Base-by-base conservation (phyloP, 2,888 invertebrate genomes). In the Leptopilina drosophilae region DNA sequence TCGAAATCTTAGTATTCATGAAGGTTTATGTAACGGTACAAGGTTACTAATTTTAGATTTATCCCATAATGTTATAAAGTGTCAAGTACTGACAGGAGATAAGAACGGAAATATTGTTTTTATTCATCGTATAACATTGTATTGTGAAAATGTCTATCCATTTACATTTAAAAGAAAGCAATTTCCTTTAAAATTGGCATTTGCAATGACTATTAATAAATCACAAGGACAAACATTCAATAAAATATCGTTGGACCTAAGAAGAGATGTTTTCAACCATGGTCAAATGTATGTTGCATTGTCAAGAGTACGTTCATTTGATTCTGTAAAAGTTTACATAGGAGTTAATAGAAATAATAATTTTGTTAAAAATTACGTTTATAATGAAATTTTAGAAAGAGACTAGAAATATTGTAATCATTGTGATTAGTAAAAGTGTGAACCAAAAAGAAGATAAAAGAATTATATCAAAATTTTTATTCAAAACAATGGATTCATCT, bases 1-100 rank as follows among this genome's bases (percentile, higher is more conserved):
- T 56, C 9, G n/a, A 56, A 20, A 20, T 20, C 20, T 20, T 20
- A 20, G 20, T 20, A 20, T 20, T 20, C 20, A 20, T 20, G 1
- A 56, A 56, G 11, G 11, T 9, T 56, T 1, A 14, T 56, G 56
- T 56, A 56, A 56, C n/a, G 56, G 56, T 9, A 56, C n/a, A 33
- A 65, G 77, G 42, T 42, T 80, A 33, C 7, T 78, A 14, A 26
- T 83, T 59, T 26, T 80, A 46, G 76, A 83, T 26, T 49, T 78
- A n/a, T 26, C 56, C 7, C 46, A 77, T 64, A 65, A 67, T 80
- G 1, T 79, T 20, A 14, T 81, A 33, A n/a, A 73, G 46, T 81
- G 78, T 59, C 64, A 80, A 77, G 78, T 82, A 46, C 62, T 82
- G 11, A 56, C n/a, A 5, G 56, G 56, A 12, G 56, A 14, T 56